Conservation (phyloP, 2,113 vertebrate genomes). For the Osmerus mordax region DNA sequence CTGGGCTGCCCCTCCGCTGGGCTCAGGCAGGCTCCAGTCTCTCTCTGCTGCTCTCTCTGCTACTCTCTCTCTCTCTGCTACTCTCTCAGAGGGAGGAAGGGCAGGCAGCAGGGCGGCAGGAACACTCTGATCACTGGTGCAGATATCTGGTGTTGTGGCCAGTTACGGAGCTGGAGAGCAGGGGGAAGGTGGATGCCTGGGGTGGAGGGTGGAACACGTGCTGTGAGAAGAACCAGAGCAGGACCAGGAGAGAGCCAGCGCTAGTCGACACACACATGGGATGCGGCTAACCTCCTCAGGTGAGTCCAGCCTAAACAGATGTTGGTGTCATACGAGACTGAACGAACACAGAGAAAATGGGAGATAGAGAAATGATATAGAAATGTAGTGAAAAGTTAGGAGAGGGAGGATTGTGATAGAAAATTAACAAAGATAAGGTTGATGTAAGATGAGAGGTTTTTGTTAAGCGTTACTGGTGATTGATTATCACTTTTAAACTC, state of each 20-base stretch:
- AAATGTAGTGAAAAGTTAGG: too few relatives aligned
- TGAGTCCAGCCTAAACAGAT: constrained; percentile 44
- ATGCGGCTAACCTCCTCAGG: constrained; percentile 38
- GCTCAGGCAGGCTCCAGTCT: constrained; percentile 16
- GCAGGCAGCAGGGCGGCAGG: constrained; percentile 21
- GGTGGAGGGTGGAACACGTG: constrained; percentile 13
- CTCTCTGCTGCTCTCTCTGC: constrained; percentile 16
- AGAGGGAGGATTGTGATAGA: too few relatives aligned
- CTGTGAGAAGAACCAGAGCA: constrained; percentile 16
- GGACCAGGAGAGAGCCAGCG: background rate
- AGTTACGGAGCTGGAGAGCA: constrained; percentile 5
- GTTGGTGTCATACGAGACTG: constrained; percentile 5
- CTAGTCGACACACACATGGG: constrained; percentile 31
- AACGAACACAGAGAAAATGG: background rate
- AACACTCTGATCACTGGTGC: constrained; percentile 13
- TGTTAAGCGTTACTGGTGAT: too few relatives aligned
- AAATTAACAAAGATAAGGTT: too few relatives aligned
- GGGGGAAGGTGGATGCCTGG: constrained; percentile 6
- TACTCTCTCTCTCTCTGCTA: too few relatives aligned
- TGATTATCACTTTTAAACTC: background rate
- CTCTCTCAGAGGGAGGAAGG: constrained; percentile 11
- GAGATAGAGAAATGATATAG: too few relatives aligned
- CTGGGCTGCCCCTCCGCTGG: constrained; percentile 31
- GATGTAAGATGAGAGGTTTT: too few relatives aligned
- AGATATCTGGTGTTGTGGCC: constrained; percentile 14